Evolutionary conservation across 2,797 vertebrate genomes (phyloP).

Genomic region (Pelochelys cantorii): DNA sequence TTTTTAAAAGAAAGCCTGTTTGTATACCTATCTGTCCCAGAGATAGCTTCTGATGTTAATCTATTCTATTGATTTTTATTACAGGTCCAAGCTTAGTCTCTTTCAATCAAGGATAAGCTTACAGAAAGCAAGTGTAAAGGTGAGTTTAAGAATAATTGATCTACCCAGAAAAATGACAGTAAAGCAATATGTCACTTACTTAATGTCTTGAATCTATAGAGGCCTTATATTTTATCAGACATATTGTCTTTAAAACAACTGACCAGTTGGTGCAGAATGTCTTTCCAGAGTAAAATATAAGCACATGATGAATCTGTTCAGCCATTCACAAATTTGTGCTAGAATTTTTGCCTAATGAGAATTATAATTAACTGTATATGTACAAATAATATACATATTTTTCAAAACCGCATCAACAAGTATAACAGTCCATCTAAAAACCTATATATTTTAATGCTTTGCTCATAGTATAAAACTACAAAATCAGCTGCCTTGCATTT

Average conservation of each 20-base stretch:
- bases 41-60: neutral
- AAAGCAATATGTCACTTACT: neutral
- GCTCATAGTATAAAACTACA: accelerated
- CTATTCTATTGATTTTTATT: conserved; percentile 54
- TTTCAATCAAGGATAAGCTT: conserved; percentile 99
- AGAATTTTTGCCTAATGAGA: neutral
- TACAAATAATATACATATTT: neutral
- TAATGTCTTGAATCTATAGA: neutral
- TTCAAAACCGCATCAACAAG: neutral
- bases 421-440: accelerated
- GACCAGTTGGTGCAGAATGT: neutral
- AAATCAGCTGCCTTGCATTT: neutral
- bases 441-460: accelerated
- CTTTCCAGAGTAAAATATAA: neutral
- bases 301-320: neutral
- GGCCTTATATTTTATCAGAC: accelerated
- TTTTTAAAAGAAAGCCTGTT: neutral
- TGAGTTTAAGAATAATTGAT: conserved; percentile 75
- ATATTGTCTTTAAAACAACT: neutral
- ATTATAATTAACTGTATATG: neutral
- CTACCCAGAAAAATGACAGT: neutral
- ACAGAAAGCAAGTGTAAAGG: conserved; percentile 99
- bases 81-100: conserved; percentile 97
- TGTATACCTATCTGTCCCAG: accelerated
- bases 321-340: neutral